Conservation (phyloP, 2,888 invertebrate genomes). For the Leucania comma region DNA sequence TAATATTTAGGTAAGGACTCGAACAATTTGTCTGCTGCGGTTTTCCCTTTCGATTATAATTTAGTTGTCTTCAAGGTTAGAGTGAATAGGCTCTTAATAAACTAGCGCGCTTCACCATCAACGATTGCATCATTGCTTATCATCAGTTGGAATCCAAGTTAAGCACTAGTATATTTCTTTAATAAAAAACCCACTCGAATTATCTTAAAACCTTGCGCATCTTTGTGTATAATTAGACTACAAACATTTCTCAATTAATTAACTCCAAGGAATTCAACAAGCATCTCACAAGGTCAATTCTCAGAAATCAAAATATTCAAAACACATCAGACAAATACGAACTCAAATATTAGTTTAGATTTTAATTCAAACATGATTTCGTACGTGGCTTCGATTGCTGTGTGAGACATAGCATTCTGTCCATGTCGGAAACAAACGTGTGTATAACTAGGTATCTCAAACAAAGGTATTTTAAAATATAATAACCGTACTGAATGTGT, state of each 20-base stretch:
- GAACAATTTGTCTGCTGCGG: no score
- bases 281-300: constrained; percentile 54
- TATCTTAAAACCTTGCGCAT: constrained; percentile 39
- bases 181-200: not conserved
- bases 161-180: not conserved
- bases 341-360: constrained; percentile 47
- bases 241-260: constrained; percentile 57
- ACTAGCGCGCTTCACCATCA: no score
- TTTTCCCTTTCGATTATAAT: no score
- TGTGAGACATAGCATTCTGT: constrained; percentile 24
- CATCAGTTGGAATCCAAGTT: no score
- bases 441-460: constrained; percentile 25
- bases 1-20: no score
- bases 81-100: no score
- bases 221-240: constrained; percentile 42
- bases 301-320: constrained; percentile 54
- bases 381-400: constrained; percentile 47
- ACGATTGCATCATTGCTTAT: no score
- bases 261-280: constrained; percentile 46
- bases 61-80: no score
- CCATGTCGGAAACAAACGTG: constrained; percentile 43
- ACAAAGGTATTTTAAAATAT: constrained; percentile 53
- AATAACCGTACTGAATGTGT: constrained; percentile 69
- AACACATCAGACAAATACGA: constrained; percentile 42
- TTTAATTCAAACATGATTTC: constrained; percentile 52